Conservation (phyloP, 2,113 vertebrate species). For the Bambusicola thoracicus region DNA sequence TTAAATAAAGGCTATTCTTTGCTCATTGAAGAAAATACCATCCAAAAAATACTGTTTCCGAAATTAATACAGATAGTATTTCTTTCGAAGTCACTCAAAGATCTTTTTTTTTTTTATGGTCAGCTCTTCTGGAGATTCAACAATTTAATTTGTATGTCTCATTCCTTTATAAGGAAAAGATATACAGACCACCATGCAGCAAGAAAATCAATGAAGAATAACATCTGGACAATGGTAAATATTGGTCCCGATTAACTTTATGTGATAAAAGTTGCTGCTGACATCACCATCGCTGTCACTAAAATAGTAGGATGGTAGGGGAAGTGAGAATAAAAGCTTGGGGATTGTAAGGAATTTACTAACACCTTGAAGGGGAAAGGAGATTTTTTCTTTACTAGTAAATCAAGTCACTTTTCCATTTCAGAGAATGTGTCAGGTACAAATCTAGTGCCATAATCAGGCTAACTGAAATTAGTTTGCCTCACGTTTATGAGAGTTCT, state of each 20-base stretch:
- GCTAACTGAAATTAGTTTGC: neutral
- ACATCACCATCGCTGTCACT: no score
- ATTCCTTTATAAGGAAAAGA: neutral
- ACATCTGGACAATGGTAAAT: neutral
- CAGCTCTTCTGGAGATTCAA: neutral
- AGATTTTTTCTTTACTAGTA: neutral
- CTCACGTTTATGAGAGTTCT: neutral
- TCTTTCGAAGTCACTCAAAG: neutral
- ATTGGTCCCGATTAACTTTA: neutral
- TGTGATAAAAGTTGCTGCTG: neutral
- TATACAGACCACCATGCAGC: neutral
- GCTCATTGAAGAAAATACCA: neutral
- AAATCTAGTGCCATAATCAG: neutral
- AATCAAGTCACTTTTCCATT: neutral
- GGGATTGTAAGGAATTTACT: neutral
- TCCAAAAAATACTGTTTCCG: neutral
- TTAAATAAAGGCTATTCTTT: neutral
- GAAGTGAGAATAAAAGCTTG: neutral
- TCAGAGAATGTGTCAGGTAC: neutral
- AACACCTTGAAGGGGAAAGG: neutral
- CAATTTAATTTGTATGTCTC: neutral
- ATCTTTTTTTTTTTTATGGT: no score
- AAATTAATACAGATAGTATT: no score
- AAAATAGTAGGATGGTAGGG: neutral
- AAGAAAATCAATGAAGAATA: neutral